phyloP scores from a whole-genome alignment of 2,888 invertebrate species.

The Atrina japonica region DNA sequence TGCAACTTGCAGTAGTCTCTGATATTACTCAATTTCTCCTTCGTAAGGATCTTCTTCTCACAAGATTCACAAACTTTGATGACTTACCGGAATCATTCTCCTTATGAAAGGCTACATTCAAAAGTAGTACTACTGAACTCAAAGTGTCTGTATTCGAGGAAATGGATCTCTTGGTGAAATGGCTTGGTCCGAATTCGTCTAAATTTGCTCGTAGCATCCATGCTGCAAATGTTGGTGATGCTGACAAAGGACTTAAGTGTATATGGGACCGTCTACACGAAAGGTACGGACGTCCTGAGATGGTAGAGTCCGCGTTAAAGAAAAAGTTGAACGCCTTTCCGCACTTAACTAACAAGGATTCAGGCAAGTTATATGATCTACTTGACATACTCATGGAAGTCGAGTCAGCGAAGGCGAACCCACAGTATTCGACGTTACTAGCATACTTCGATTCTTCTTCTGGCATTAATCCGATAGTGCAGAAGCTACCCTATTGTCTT shows the following conservation, averaged over 20 bases:
- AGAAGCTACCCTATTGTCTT: slow-evolving; percentile 48
- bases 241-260: slow-evolving; percentile 24
- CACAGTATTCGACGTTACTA: slow-evolving; percentile 35
- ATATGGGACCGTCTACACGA: slow-evolving; percentile 49
- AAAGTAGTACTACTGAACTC: slow-evolving; percentile 30
- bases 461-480: slow-evolving; percentile 48
- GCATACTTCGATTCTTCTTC: slow-evolving; percentile 47
- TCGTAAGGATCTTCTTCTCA: slow-evolving; percentile 43
- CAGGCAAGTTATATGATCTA: slow-evolving; percentile 42
- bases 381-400: slow-evolving; percentile 43
- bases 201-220: slow-evolving; percentile 37
- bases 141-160: slow-evolving; percentile 35
- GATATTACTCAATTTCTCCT: slow-evolving; percentile 39
- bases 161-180: too few relatives aligned
- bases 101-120: slow-evolving; percentile 38
- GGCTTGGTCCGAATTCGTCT: slow-evolving; percentile 35
- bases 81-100: slow-evolving; percentile 37
- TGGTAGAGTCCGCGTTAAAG: slow-evolving; percentile 38
- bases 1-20: too few relatives aligned
- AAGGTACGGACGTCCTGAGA: slow-evolving; percentile 44
- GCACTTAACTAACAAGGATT: slow-evolving; percentile 41
- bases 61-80: slow-evolving; percentile 44
- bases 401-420: slow-evolving; percentile 42
- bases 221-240: slow-evolving; percentile 37
- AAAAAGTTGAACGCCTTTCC: slow-evolving; percentile 47